Evolutionary conservation across 2,113 vertebrate genomes (phyloP).

Genomic region (Ceyx margarethae): DNA sequence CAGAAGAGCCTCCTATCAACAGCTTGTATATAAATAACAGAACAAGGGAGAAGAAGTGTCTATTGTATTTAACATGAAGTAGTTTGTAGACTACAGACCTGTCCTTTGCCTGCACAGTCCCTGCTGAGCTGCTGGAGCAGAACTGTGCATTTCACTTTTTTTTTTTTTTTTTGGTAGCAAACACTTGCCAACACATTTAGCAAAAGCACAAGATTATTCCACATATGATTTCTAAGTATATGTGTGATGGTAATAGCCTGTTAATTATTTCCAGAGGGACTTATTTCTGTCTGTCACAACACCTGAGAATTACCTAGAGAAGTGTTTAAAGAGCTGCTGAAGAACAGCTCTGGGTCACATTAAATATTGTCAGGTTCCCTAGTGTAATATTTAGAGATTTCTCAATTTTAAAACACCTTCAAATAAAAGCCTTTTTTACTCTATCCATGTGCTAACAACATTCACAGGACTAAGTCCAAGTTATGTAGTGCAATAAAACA

Average conservation of each 20-base stretch:
- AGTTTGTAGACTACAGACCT: neutral
- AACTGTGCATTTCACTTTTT: neutral
- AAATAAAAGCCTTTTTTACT: neutral
- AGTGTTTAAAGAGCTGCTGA: neutral
- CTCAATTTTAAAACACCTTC: conserved; percentile 32
- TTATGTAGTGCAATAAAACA: neutral
- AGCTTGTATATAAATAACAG: neutral
- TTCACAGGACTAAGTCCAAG: conserved; percentile 48
- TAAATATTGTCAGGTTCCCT: neutral
- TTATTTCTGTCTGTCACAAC: neutral
- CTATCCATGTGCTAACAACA: conserved; percentile 32
- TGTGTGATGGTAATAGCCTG: neutral
- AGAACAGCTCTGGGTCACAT: neutral
- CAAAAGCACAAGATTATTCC: neutral
- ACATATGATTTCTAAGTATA: neutral
- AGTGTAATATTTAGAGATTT: conserved; percentile 22
- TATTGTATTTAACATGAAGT: neutral
- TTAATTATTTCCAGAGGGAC: neutral
- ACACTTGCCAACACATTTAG: neutral
- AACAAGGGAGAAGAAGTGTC: neutral
- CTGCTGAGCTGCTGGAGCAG: neutral
- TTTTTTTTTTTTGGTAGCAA: neutral
- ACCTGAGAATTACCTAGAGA: neutral
- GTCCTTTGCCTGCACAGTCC: neutral
- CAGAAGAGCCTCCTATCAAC: neutral